Evolutionary conservation across 2,113 vertebrate species (phyloP), one percentile per base, ranked within the genome.

Genomic region (Drymodes brunneopygia): DNA sequence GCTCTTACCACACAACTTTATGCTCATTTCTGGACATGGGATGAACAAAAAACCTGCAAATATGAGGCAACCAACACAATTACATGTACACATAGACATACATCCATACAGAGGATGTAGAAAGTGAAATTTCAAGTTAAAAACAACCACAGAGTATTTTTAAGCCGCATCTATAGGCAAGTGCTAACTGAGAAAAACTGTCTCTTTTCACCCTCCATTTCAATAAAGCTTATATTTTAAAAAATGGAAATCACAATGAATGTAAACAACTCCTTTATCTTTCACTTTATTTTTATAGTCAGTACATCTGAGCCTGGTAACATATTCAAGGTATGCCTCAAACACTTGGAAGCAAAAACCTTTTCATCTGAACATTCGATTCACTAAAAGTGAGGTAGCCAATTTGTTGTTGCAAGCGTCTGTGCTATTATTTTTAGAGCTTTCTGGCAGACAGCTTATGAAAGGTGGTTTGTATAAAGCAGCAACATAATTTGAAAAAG

Each of bases 381-480:
- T 92, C 94, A 91, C 69, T 86, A 81, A 96, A 97, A 96, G 89
- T 75, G 80, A 98, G 82, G 90, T 95, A 86, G 94, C 90, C 79
- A 93, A 88, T 97, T 97, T 97, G 95, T 96, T 96, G 97, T 95
- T 86, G 92, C 74, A 95, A 85, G 94, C 77, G 90, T 97, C 93
- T 97, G 92, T 96, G 96, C 96, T 96, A 97, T 97, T 98, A 96
- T 97, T 98, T 97, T 97, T 97, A 95, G 91, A 94, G 80, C 69
- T 97, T 97, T 69, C 33, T 97, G 84, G 93, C 92, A 98, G 96
- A 94, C 88, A 96, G 81, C 81, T 97, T 90, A 92, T 94, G 93
- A 97, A 97, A 97, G 86, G 83, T 97, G 93, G 95, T 79, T 93
- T 97, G 95, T 96, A 90, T 87, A 95, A 96, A 96, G 91, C 90